Evolutionary conservation across 2,888 invertebrate species (phyloP), one percentile per base, ranked within the genome.

Genomic region (Ochropleura plecta): DNA sequence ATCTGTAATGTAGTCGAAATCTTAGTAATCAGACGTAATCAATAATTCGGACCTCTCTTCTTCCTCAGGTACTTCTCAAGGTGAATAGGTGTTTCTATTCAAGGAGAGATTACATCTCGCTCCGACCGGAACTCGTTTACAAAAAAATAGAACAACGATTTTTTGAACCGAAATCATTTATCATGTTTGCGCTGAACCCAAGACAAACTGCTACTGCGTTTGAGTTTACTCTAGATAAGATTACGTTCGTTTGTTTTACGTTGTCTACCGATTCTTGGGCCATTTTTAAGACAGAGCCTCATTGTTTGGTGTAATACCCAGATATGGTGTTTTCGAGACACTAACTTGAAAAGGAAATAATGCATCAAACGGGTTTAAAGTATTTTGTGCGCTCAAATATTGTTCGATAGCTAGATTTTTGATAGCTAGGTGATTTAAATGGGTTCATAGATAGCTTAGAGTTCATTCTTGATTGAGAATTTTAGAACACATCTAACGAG

Each of bases 41-140:
- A 95, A 94, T 95, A 96, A 96, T 93, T 91, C 90, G 92, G 90
- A 89, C 92, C 93, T 96, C 94, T 96, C 95, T 96, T 96, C 94
- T 96, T 96, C 93, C 95, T 91, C 96, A 96, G 96, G 96, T 96
- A 96, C 96, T 96, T 96, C 96, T 95, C 96, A 96, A 96, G 95
- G 95, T 96, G 95, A 96, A 96, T 96, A 95, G 96, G 96, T 96
- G 95, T 95, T 95, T 95, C 93, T 94, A 95, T 94, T 91, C 93
- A 93, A 94, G 94, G 93, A 94, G 91, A 92, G 93, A 94, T 93
- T 92, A 92, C 93, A 90, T 92, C 94, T 92, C 89, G 92, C 93
- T 91, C 90, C 93, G 87, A 95, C 96, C 95, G 96, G 96, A 95
- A 94, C 95, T 94, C 94, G 93, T 94, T 94, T 93, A 93, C 91